Base-by-base conservation (phyloP, 2,797 vertebrate genomes). In the Lemur catta region DNA sequence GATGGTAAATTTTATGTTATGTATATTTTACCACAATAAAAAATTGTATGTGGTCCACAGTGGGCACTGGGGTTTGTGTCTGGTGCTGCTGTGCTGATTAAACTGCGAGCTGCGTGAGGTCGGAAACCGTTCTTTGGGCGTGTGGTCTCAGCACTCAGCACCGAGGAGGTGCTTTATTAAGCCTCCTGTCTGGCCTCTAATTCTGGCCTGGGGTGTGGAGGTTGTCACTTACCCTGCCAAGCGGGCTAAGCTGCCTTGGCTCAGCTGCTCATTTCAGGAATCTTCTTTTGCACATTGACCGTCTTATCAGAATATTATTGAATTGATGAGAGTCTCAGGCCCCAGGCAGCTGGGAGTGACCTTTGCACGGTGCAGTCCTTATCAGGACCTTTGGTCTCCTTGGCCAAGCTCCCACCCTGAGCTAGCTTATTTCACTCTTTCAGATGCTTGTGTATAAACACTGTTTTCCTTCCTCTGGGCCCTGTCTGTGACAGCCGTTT, bases 361-460 rank as follows among this genome's bases (percentile, higher is more conserved):
- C 52, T 35, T 76, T 43, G 48, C 30, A 35, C 3, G 10, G 48
- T 28, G 17, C 75, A 4, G 7, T 52, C 74, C 89, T 95, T 43
- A 33, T 67, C 89, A 61, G 69, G 55, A 33, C 57, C 65, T 87
- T 63, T 59, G 48, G 30, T 35, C 26, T 63, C 63, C 7, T 33
- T 65, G 26, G 11, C 35, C 26, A 24, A 18, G 9, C 41, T 38
- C 30, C 18, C 13, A 48, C 28, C 30, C 33, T 0, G n/a, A 43
- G 12, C 17, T 26, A 63, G 43, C 6, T 4, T 26, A 7, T 72
- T 57, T 76, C 41, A 26, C 22, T 50, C 33, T 76, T 84, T 26
- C 0, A 2, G 84, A 43, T 12, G 2, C 65, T 11, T 2, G 3
- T 33, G 7, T 7, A 1, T 52, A 14, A 79, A 52, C 26, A 41